Evolutionary conservation across 2,113 vertebrate species (phyloP).

Genomic region (Peucedramus taeniatus): DNA sequence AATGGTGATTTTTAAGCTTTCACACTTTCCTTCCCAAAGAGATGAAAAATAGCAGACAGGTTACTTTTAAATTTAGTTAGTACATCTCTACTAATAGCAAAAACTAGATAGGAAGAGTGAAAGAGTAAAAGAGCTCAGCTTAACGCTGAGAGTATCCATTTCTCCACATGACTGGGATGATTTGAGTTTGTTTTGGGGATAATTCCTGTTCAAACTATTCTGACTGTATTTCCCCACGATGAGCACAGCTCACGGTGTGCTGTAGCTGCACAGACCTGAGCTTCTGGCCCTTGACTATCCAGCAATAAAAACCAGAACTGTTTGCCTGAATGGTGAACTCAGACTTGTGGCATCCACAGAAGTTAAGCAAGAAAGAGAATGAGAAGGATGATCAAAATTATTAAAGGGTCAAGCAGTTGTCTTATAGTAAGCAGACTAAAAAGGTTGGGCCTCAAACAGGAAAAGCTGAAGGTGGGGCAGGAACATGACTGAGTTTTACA

Average conservation of each 20-base stretch:
- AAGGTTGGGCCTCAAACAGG: slow-evolving; percentile 1
- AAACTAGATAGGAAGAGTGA: neutral
- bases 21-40: neutral
- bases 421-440: neutral
- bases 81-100: neutral
- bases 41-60: neutral
- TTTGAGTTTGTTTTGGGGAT: neutral
- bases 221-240: fast-evolving
- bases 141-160: neutral
- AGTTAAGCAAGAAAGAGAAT: neutral
- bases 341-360: neutral
- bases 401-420: neutral
- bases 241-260: neutral
- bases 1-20: neutral
- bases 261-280: neutral
- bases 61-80: neutral
- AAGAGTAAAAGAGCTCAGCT: neutral
- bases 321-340: neutral
- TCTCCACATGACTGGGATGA: neutral
- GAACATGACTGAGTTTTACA: slow-evolving; percentile 6
- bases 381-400: neutral
- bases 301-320: neutral
- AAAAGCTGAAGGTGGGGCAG: slow-evolving; percentile 48
- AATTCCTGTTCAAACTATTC: neutral
- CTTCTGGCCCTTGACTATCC: neutral